Base-by-base conservation (phyloP, 2,888 invertebrate genomes). In the Anodontia alba region DNA sequence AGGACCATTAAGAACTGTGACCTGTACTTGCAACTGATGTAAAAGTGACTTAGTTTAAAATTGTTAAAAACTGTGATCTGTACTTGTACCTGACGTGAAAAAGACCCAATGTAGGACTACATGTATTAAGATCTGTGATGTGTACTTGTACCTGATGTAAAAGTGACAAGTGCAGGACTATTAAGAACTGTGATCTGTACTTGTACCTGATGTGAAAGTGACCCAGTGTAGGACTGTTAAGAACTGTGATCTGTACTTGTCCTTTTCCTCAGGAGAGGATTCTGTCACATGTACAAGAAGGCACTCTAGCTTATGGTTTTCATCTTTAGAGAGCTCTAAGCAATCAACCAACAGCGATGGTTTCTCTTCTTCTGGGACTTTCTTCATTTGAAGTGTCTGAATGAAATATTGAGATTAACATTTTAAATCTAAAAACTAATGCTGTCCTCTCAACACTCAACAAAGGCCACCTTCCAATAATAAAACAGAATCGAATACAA, bases 151-250 rank as follows among this genome's bases (percentile, higher is more conserved):
- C n/a, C n/a, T n/a, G n/a, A n/a, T n/a, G n/a, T n/a, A n/a, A n/a
- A n/a, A n/a, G n/a, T n/a, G n/a, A n/a, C n/a, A n/a, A n/a, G n/a
- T n/a, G n/a, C n/a, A n/a, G n/a, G n/a, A n/a, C n/a, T n/a, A n/a
- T n/a, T n/a, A n/a, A n/a, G n/a, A n/a, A n/a, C n/a, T n/a, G n/a
- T n/a, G n/a, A n/a, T n/a, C n/a, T n/a, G n/a, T n/a, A n/a, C n/a
- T n/a, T n/a, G n/a, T 80, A 94, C 94, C 93, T 86, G 92, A 91
- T 1, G 81, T 72, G 54, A 94, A 86, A 15, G 96, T 95, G n/a
- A 96, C 94, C 96, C 96, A 96, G 76, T 96, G 95, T 8, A 96
- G 93, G 3, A 95, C 95, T 0, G 96, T 96, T 77, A 95, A 93
- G 90, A 96, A 96, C 87, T 89, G 87, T 8, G 89, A 84, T 49